Percentiles rank a stretch among this genome's conserved stretches.
Evolutionary conservation across 2,888 invertebrate species (phyloP).

Genomic region (Andrena praecox): DNA sequence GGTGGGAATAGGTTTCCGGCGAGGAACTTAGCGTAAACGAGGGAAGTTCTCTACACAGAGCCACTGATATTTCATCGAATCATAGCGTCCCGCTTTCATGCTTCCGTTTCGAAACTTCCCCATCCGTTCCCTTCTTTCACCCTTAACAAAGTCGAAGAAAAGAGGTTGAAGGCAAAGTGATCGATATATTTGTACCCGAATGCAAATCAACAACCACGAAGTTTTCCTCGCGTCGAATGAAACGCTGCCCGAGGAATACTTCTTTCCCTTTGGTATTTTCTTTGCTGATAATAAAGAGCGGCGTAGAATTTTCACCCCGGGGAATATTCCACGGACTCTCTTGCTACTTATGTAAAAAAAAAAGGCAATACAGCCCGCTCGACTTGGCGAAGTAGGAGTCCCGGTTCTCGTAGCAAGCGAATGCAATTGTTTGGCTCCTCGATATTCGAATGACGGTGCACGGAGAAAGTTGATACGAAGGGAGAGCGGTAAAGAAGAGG

Average conservation of each 20-base stretch:
- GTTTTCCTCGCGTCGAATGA: background rate
- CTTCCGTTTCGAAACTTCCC: background rate
- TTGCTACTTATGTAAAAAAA: slow-evolving; percentile 21
- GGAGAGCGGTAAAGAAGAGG: background rate
- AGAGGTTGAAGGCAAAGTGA: too few relatives aligned
- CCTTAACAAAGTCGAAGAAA: too few relatives aligned
- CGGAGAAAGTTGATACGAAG: slow-evolving; percentile 2
- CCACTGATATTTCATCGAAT: background rate
- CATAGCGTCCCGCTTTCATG: background rate
- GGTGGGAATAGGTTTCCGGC: background rate
- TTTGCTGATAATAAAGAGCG: background rate
- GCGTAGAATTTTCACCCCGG: background rate
- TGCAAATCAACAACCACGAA: background rate
- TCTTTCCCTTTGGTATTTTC: background rate
- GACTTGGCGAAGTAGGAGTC: background rate
- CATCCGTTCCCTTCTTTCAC: background rate
- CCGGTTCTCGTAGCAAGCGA: background rate
- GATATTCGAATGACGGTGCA: slow-evolving; percentile 42
- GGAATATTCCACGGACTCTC: slow-evolving; percentile 5
- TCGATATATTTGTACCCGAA: too few relatives aligned
- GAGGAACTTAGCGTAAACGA: slow-evolving; percentile 1
- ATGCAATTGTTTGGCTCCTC: slow-evolving; percentile 26
- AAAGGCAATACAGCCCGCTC: background rate
- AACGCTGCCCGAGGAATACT: background rate
- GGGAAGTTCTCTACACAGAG: slow-evolving; percentile 6